Evolutionary conservation across 2,797 vertebrate genomes (phyloP).

Genomic region (Argya squamiceps): DNA sequence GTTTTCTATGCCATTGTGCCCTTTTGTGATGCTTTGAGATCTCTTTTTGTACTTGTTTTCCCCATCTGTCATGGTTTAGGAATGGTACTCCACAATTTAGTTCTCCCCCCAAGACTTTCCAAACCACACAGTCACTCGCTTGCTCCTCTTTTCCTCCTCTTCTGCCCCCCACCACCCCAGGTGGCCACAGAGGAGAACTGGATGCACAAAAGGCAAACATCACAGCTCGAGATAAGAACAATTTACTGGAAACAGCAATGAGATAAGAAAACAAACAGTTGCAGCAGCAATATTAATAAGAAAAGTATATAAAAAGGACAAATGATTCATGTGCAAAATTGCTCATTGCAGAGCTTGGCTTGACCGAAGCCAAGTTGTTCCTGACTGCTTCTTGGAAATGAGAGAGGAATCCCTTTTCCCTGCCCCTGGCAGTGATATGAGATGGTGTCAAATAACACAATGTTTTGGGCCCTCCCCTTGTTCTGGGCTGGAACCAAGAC

Average conservation of each 20-base stretch:
- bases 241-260: not conserved
- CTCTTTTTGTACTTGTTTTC: not conserved
- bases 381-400: not conserved
- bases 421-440: no score
- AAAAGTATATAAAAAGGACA: not conserved
- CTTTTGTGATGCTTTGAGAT: not conserved
- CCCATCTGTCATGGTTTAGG: not conserved
- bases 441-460: not conserved
- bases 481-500: not conserved
- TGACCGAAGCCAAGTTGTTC: not conserved
- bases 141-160: not conserved
- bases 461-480: not conserved
- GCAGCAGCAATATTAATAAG: not conserved
- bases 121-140: not conserved
- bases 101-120: not conserved
- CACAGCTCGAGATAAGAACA: not conserved
- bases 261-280: not conserved
- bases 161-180: accelerated
- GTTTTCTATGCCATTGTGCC: not conserved
- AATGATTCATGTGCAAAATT: not conserved
- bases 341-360: not conserved
- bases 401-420: not conserved
- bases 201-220: not conserved
- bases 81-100: not conserved
- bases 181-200: not conserved